Conservation (phyloP, 2,888 invertebrate species). For the Pollenia amentaria region DNA sequence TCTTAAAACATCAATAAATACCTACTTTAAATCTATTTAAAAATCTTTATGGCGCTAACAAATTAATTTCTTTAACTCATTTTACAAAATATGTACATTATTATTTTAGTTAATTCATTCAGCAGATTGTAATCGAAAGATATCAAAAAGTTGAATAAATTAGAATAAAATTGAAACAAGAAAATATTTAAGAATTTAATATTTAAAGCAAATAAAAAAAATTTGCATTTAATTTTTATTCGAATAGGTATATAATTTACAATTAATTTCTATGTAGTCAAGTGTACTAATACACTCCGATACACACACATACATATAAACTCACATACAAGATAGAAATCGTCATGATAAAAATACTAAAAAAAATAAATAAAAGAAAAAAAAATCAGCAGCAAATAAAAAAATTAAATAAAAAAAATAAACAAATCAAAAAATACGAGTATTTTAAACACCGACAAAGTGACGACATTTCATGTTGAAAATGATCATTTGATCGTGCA, state of each 20-base stretch:
- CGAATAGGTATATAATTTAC: background rate
- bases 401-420: constrained; percentile 15
- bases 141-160: background rate
- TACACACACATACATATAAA: background rate
- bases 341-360: constrained; percentile 47
- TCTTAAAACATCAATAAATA: too few relatives aligned
- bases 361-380: background rate
- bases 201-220: constrained; percentile 14
- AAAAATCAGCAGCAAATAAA: constrained; percentile 21
- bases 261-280: background rate
- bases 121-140: constrained; percentile 2
- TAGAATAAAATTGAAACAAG: background rate
- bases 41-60: background rate
- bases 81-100: background rate
- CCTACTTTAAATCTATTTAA: too few relatives aligned
- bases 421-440: constrained; percentile 47
- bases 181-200: background rate
- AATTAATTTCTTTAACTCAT: too few relatives aligned
- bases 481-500: constrained; percentile 64
- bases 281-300: background rate
- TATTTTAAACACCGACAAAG: constrained; percentile 72
- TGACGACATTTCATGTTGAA: constrained; percentile 71
- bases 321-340: background rate
- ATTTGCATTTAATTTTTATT: constrained; percentile 28
- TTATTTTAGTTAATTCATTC: background rate